Percentiles rank a stretch among this genome's conserved stretches.
Conservation (phyloP, 2,113 vertebrate species). For the Alligator sinensis region DNA sequence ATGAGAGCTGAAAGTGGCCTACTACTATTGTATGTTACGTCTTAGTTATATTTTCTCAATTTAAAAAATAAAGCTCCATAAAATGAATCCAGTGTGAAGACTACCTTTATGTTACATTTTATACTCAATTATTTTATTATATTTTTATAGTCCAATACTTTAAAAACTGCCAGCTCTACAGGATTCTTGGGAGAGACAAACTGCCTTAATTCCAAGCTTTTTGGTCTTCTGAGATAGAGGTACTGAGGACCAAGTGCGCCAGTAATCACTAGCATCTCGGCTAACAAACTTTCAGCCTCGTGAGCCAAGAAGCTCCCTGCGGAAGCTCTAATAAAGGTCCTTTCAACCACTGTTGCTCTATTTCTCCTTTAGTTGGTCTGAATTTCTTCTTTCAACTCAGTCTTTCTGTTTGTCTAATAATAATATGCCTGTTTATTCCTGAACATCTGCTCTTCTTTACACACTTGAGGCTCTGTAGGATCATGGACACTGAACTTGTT, state of each 20-base stretch:
- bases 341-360: not conserved
- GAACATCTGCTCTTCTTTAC: not conserved
- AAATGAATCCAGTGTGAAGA: not conserved
- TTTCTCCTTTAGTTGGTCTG: accelerated
- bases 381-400: not conserved
- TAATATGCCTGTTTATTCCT: not conserved
- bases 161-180: not conserved
- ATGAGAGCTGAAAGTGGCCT: not conserved
- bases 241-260: not conserved
- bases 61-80: not conserved
- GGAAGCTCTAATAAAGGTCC: not conserved
- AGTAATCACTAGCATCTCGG: not conserved
- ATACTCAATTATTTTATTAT: not conserved
- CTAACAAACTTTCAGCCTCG: not conserved
- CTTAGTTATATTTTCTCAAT: not conserved
- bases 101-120: not conserved
- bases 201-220: not conserved
- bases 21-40: not conserved
- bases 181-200: not conserved
- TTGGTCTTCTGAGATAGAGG: not conserved
- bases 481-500: not conserved
- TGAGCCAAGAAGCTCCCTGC: not conserved
- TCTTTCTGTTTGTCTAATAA: not conserved
- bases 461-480: not conserved
- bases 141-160: not conserved